Base-by-base conservation (phyloP, 2,797 vertebrate genomes). In the Pseudopleuronectes americanus region DNA sequence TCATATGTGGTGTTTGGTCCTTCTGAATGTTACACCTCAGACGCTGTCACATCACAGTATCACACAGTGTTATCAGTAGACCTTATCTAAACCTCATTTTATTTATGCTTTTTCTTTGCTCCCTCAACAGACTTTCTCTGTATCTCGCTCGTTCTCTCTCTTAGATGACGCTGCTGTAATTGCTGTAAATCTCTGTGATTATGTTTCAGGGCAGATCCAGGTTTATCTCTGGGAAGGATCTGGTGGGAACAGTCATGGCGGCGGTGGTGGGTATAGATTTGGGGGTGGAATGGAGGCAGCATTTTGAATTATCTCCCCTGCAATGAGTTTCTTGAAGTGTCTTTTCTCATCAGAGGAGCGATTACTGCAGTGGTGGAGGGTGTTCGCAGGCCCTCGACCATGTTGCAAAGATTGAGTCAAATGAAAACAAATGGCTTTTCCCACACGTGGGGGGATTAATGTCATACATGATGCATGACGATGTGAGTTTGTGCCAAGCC, bases 131-230 rank as follows among this genome's bases (percentile, higher is more conserved):
- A 63, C 62, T 57, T 3, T 9, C 14, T 13, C 57, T 21, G 9
- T 19, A 4, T 22, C 28, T 45, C 24, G 33, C 57, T 56, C 28
- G 24, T 36, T 56, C 28, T 43, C n/a, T 17, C 26, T n/a, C 55
- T 52, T 58, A 71, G 67, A 71, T 80, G 64, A 81, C 62, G 61
- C 77, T 47, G 36, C 43, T 57, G 54, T 80, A 81, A 85, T 81
- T 77, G 71, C 80, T 60, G 56, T 75, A 68, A 81, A 83, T 79
- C 80, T 77, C 55, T 28, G 57, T 66, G 59, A 86, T 84, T 86
- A 76, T 70, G 55, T 84, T 69, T 76, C 43, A 23, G 64, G 53
- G 63, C 52, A 71, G 68, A 83, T 54, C 41, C 33, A 12, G n/a
- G 51, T 64, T 77, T 77, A 83, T 81, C 77, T 54, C 17, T 49